Evolutionary conservation across 2,113 vertebrate species (phyloP).

Genomic region (Neofelis nebulosa): DNA sequence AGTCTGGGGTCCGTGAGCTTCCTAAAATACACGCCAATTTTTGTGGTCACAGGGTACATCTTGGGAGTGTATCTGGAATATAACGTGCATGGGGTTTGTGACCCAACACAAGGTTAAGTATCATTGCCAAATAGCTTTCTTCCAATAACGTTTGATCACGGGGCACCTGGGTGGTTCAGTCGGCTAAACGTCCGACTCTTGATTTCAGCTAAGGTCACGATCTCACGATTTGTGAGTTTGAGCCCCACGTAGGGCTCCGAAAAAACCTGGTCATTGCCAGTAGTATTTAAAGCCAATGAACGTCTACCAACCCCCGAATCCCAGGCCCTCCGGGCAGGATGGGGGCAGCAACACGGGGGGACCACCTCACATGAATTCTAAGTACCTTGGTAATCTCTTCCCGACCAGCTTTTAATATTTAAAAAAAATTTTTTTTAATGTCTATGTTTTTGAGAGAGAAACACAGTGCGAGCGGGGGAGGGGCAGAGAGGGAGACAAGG

Average conservation of each 20-base stretch:
- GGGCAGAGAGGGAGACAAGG: too few species aligned
- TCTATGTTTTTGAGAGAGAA: too few species aligned
- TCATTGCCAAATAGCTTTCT: neutral
- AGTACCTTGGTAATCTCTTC: neutral
- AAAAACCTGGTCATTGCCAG: neutral
- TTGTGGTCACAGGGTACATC: neutral
- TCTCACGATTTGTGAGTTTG: too few species aligned
- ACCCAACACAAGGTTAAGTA: neutral
- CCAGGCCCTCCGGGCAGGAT: neutral
- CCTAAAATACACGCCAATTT: too few species aligned
- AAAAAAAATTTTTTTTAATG: too few species aligned
- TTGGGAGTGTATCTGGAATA: neutral
- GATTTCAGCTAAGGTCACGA: too few species aligned
- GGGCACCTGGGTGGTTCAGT: too few species aligned
- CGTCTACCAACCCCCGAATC: neutral
- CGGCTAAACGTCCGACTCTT: too few species aligned
- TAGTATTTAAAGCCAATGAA: neutral
- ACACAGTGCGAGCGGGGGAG: too few species aligned
- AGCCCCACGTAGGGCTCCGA: too few species aligned
- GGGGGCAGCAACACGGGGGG: accelerated
- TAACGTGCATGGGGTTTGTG: neutral
- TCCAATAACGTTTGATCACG: neutral
- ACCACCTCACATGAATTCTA: accelerated
- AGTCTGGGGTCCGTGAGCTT: neutral
- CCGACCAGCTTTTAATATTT: neutral